phyloP scores from a whole-genome alignment of 2,113 vertebrate genomes.

The Platysteira castanea region DNA sequence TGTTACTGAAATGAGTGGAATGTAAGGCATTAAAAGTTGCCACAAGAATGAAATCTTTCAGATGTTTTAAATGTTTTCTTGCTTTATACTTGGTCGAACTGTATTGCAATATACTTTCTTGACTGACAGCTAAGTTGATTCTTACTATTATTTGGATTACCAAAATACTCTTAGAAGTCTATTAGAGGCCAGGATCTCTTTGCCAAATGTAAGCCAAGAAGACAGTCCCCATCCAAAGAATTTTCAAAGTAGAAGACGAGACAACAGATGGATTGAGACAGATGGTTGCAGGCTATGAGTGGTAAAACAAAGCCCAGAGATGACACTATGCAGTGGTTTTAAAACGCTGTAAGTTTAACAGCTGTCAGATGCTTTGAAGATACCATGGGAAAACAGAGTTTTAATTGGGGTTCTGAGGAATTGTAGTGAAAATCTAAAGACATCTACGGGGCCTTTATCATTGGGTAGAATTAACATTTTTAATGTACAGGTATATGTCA shows the following conservation, averaged over 20 bases:
- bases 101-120: neutral
- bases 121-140: neutral
- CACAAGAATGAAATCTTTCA: neutral
- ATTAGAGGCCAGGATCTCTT: neutral
- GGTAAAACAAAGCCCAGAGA: constrained; percentile 38
- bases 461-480: neutral
- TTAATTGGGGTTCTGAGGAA: neutral
- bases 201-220: neutral
- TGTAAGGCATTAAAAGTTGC: neutral
- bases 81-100: neutral
- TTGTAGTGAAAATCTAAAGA: neutral
- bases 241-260: neutral
- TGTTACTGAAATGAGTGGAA: neutral
- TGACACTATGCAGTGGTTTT: constrained; percentile 17
- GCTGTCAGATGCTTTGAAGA: constrained; percentile 2
- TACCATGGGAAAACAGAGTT: neutral
- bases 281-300: constrained; percentile 23
- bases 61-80: neutral
- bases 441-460: neutral
- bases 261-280: constrained; percentile 52
- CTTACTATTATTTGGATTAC: neutral
- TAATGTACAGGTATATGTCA: neutral
- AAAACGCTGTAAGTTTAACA: neutral
- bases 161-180: neutral
- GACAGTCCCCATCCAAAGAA: constrained; percentile 6